Conservation (phyloP, 23 tunicate species). For the Halocynthia aurantium region DNA sequence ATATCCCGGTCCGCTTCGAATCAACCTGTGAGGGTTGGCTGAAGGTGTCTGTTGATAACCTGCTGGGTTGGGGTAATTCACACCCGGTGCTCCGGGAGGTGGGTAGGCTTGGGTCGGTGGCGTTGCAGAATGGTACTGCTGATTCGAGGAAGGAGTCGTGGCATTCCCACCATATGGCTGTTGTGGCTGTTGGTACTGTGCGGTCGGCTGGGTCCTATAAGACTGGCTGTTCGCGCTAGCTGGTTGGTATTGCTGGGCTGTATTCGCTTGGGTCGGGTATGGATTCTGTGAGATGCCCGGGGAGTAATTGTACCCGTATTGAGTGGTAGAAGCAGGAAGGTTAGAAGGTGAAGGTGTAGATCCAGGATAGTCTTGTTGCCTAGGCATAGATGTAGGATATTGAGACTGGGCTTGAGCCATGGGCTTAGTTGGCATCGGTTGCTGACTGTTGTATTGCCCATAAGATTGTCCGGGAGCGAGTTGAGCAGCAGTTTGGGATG, state of each 20-base stretch:
- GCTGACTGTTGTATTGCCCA: slow-evolving; percentile 28
- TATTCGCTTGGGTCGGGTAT: not conserved
- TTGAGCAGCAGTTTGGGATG: slow-evolving; percentile 1
- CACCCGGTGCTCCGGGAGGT: slow-evolving; percentile 25
- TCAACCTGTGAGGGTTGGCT: slow-evolving; percentile 52
- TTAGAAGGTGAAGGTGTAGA: not conserved
- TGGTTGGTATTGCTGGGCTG: slow-evolving; percentile 6
- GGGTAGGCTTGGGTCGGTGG: slow-evolving; percentile 25
- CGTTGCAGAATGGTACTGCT: slow-evolving; percentile 11
- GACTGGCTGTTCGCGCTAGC: slow-evolving; percentile 5
- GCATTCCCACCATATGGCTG: not conserved
- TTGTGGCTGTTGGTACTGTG: slow-evolving; percentile 1
- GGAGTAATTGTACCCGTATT: not conserved
- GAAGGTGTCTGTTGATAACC: slow-evolving; percentile 20
- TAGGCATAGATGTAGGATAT: slow-evolving; percentile 10
- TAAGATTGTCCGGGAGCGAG: not conserved
- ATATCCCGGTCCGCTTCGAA: slow-evolving; percentile 32
- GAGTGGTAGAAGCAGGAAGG: slow-evolving; percentile 6
- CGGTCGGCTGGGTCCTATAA: slow-evolving; percentile 1
- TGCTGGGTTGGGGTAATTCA: slow-evolving; percentile 2
- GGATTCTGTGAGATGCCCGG: not conserved
- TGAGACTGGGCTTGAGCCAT: slow-evolving; percentile 3
- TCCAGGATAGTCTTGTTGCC: slow-evolving; percentile 9
- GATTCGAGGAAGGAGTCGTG: not conserved
- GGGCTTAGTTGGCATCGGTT: slow-evolving; percentile 24